Evolutionary conservation across 1,140 invertebrate genomes (phyloP), one percentile per base, ranked within the genome.

Genomic region (Diuraphis noxia): DNA sequence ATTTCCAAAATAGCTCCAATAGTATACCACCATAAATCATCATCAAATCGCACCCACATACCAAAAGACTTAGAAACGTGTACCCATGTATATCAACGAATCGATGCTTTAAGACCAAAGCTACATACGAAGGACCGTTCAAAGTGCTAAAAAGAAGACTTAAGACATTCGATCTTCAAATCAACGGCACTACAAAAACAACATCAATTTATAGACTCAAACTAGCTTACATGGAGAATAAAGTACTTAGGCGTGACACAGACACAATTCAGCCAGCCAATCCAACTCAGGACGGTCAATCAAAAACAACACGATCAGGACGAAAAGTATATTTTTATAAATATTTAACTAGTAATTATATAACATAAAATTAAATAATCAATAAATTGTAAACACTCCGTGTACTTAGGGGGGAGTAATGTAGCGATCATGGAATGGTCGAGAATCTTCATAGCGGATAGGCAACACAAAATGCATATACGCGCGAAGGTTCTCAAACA

Each of bases 81-180:
- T 79, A n/a, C 49, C 46, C 40, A 46, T 56, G 91, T 89, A 30
- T 92, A 88, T 36, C 40, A 92, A 36, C 17, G 92, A 52, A 40
- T 82, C 40, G 92, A 92, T 72, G 90, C 40, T 36, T n/a, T 88
- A 21, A 86, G 79, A 81, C 23, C 40, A 56, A 52, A 34, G 23
- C 79, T 92, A 23, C 81, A n/a, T 92, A 92, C 40, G 82, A 92
- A 49, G 79, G 91, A 43, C 72, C 91, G 3, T 92, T 84, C 36
- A 40, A 84, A 77, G 90, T 92, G n/a, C 3, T 87, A 49, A 52
- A 49, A 56, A 63, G 34, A 72, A 34, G 21, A 30, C 23, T 7
- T 19, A 92, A 92, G 36, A 41, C 23, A 21, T 89, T 92, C 84
- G 43, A 86, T 30, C 56, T 91, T 40, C 36, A 77, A 36, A 92